Conservation (phyloP, 2,797 vertebrate species). For the Coregonus sp. region DNA sequence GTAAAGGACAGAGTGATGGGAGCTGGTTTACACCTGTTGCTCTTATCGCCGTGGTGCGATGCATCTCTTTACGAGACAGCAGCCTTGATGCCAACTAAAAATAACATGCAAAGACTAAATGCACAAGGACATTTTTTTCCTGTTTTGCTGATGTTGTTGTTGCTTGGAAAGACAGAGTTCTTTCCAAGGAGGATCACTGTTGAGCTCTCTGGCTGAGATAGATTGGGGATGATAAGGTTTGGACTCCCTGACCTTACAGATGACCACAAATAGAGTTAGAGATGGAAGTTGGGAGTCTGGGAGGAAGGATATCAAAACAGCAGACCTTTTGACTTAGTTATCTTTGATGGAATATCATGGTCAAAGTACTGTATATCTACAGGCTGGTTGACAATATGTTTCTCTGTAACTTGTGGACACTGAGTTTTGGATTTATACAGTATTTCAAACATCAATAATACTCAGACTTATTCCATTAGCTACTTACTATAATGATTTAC, state of each 20-base stretch:
- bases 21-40: constrained; percentile 46
- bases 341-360: not conserved
- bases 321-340: not conserved
- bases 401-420: not conserved
- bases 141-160: not conserved
- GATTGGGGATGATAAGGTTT: constrained; percentile 62
- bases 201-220: constrained; percentile 55
- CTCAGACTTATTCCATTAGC: not conserved
- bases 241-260: constrained; percentile 55
- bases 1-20: constrained; percentile 50
- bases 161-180: not conserved
- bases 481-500: not conserved
- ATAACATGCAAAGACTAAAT: constrained; percentile 61
- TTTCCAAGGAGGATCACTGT: constrained; percentile 31
- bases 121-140: not conserved
- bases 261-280: constrained; percentile 56
- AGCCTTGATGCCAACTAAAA: constrained; percentile 71
- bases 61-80: constrained; percentile 54
- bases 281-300: not conserved
- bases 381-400: too few relatives aligned
- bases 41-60: constrained; percentile 54
- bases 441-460: not conserved
- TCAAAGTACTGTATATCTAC: not conserved
- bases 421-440: not conserved
- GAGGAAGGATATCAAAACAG: not conserved